These are phyloP conservation scores for Zaprionus inermis DNA, from an alignment of 1,140 invertebrate genomes.

Conservation along the genomic window DNA sequence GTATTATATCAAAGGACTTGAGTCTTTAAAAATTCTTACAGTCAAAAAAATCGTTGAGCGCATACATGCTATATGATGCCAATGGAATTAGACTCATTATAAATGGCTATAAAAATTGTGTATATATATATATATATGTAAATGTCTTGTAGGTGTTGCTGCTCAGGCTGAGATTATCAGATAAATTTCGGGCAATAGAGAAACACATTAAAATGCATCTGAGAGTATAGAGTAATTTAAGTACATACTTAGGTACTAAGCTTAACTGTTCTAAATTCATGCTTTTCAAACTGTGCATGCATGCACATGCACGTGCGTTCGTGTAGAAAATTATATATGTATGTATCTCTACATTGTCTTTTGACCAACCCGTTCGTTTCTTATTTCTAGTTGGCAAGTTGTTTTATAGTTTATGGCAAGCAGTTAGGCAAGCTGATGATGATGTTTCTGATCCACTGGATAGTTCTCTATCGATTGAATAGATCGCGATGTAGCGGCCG, in stretches of 20 bases:
- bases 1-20: slow-evolving; percentile 5
- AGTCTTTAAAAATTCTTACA: slow-evolving; percentile 1
- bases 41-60: slow-evolving; percentile 1
- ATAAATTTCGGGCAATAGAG: neutral
- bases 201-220: neutral
- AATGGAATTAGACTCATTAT: neutral
- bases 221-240: neutral
- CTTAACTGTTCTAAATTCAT: neutral
- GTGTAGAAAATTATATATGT: neutral
- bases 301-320: too few species aligned
- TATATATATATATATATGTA: neutral
- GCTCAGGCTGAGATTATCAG: slow-evolving; percentile 4
- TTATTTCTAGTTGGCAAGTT: neutral
- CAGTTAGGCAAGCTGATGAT: slow-evolving; percentile 66
- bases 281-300: too few species aligned
- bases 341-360: neutral
- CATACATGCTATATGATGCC: neutral
- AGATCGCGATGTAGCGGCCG: slow-evolving; percentile 80
- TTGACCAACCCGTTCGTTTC: slow-evolving; percentile 21
- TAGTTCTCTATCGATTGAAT: slow-evolving; percentile 83
- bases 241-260: neutral
- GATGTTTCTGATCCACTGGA: slow-evolving; percentile 76
- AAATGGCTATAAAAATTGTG: neutral
- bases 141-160: neutral
- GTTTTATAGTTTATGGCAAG: slow-evolving; percentile 1